A percentile compares a stretch with the other conserved stretches of the same genome.
Evolutionary conservation across 2,113 vertebrate species (phyloP).

Genomic region (Erythrocercus mccallii): DNA sequence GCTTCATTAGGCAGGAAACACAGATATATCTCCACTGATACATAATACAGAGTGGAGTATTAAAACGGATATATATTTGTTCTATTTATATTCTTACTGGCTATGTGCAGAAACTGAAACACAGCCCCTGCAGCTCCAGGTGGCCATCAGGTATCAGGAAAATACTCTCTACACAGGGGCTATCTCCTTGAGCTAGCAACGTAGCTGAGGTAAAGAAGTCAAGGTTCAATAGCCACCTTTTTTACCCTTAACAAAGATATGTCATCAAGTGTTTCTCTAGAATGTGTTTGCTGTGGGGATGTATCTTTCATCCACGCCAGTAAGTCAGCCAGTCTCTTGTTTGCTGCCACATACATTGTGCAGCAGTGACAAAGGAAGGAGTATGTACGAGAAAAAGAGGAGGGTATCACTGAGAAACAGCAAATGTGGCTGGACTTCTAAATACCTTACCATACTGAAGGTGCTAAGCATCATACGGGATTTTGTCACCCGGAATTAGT

Average conservation of each 20-base stretch:
- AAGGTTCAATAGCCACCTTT: neutral
- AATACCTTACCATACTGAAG: neutral
- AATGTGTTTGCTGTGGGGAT: neutral
- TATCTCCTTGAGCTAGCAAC: neutral
- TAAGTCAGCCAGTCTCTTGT: neutral
- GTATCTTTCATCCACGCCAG: neutral
- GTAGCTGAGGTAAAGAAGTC: neutral
- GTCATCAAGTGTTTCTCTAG: neutral
- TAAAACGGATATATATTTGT: conserved; percentile 47
- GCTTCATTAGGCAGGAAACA: conserved; percentile 61
- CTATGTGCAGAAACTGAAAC: conserved; percentile 9
- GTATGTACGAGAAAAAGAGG: neutral
- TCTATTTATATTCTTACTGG: conserved; percentile 57
- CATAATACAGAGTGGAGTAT: conserved; percentile 49
- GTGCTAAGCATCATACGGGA: neutral
- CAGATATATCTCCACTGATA: conserved; percentile 57
- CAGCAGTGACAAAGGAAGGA: neutral
- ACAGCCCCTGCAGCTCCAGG: conserved; percentile 22
- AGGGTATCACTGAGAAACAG: neutral
- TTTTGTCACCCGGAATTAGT: neutral
- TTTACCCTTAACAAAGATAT: neutral
- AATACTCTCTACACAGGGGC: neutral
- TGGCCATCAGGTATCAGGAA: conserved; percentile 18
- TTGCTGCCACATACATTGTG: neutral
- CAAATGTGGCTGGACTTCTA: neutral